Conservation (phyloP, 1,140 invertebrate genomes). For the Ceratina japonica region DNA sequence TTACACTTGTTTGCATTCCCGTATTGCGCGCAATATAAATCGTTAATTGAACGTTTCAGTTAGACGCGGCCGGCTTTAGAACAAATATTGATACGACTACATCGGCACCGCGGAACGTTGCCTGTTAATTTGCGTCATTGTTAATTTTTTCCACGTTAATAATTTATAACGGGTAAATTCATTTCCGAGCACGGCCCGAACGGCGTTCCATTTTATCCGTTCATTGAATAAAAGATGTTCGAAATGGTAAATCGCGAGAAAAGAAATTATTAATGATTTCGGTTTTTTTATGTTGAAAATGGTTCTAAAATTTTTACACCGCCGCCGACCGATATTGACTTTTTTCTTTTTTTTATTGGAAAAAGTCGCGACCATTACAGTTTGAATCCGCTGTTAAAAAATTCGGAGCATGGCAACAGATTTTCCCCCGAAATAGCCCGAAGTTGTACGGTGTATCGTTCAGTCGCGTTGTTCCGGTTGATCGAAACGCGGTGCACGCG, state of each 20-base stretch:
- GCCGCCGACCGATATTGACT: no score
- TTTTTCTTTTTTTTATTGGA: no score
- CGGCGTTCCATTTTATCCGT: constrained; percentile 24
- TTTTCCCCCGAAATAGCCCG: no score
- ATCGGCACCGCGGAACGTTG: not conserved
- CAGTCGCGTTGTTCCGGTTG: not conserved
- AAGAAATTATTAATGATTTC: no score
- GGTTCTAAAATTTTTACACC: no score
- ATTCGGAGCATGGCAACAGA: no score
- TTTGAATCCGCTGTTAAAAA: no score
- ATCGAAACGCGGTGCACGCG: not conserved
- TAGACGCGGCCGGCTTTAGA: not conserved
- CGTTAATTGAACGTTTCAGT: not conserved
- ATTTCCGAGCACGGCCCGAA: constrained; percentile 5
- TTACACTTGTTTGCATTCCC: not conserved
- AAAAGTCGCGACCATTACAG: no score
- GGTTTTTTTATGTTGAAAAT: no score
- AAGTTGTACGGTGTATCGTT: not conserved
- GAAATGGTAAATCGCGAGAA: no score
- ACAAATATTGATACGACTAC: constrained; percentile 1
- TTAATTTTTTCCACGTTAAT: constrained; percentile 15
- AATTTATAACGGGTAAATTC: constrained; percentile 19
- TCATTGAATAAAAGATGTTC: constrained; percentile 19
- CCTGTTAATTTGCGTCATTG: constrained; percentile 3
- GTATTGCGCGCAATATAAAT: not conserved